Conservation (phyloP, 2,113 vertebrate genomes). For the Muntiacus reevesi region DNA sequence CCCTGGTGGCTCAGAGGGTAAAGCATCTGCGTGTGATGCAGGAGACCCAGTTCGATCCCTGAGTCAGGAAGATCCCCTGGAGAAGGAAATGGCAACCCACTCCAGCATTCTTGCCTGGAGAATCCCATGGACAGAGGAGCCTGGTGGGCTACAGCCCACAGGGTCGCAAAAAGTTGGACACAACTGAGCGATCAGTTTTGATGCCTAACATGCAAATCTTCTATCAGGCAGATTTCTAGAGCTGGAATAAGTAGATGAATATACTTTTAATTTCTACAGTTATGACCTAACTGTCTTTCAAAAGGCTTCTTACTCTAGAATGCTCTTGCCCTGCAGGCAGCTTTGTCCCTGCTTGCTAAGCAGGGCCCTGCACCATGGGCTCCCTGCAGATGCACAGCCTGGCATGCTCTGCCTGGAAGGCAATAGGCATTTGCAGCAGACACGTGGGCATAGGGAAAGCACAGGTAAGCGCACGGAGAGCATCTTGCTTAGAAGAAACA, state of each 20-base stretch:
- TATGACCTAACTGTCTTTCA: background rate
- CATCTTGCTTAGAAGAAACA: background rate
- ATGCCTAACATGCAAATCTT: background rate
- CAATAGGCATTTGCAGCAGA: background rate
- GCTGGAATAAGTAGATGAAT: background rate
- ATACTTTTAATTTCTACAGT: background rate
- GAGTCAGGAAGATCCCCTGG: too few relatives aligned
- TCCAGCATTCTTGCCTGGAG: too few relatives aligned
- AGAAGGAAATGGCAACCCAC: too few relatives aligned
- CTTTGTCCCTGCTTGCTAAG: background rate
- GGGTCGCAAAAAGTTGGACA: too few relatives aligned
- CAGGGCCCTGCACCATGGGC: background rate
- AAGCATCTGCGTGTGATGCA: too few relatives aligned
- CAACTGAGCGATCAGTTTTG: too few relatives aligned
- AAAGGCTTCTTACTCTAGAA: background rate
- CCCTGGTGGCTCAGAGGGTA: too few relatives aligned
- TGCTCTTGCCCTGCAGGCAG: background rate
- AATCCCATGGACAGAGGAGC: too few relatives aligned
- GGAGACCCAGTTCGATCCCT: too few relatives aligned
- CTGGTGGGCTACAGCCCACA: too few relatives aligned
- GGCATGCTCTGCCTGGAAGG: background rate
- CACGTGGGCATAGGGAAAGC: background rate
- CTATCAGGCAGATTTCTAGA: background rate
- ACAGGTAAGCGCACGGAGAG: rapidly evolving
- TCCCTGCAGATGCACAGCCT: background rate